These are phyloP conservation scores for Phorcus lineatus DNA, from an alignment of 2,888 invertebrate genomes.

Conservation along the genomic window DNA sequence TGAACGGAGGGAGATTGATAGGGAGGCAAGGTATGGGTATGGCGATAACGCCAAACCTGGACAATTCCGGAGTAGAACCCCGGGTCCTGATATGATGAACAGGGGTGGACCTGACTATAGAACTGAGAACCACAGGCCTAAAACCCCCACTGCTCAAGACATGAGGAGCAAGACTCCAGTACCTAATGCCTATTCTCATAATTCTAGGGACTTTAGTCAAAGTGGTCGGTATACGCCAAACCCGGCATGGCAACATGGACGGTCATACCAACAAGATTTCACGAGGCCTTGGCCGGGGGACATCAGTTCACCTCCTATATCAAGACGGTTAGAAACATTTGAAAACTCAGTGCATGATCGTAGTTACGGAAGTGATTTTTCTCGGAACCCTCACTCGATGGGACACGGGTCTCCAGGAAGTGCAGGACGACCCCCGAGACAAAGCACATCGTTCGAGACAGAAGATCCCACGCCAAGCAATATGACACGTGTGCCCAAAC, in stretches of 20 bases:
- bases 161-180: slow-evolving; percentile 74
- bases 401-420: slow-evolving; percentile 50
- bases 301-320: slow-evolving; percentile 36
- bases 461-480: slow-evolving; percentile 78
- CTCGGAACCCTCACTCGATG: slow-evolving; percentile 28
- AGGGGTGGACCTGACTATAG: slow-evolving; percentile 62
- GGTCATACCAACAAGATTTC: slow-evolving; percentile 38
- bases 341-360: slow-evolving; percentile 44
- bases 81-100: slow-evolving; percentile 75
- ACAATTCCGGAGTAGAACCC: slow-evolving; percentile 73
- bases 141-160: slow-evolving; percentile 70
- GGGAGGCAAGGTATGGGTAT: slow-evolving; percentile 32
- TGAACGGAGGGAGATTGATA: slow-evolving; percentile 44
- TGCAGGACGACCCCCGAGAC: slow-evolving; percentile 68
- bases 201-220: slow-evolving; percentile 35
- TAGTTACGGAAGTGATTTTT: slow-evolving; percentile 43
- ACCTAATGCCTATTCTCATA: slow-evolving; percentile 46
- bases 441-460: slow-evolving; percentile 81
- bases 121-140: slow-evolving; percentile 64
- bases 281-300: slow-evolving; percentile 42
- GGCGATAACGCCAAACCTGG: slow-evolving; percentile 57
- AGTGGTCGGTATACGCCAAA: slow-evolving; percentile 46
- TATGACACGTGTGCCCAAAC: slow-evolving; percentile 63
- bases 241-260: slow-evolving; percentile 46
- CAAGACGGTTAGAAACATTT: slow-evolving; percentile 38